These are phyloP conservation scores for Aurelia coerulea DNA, from an alignment of 30 jellyfish, hydroid and myxozoan species.

Conservation along the genomic window DNA sequence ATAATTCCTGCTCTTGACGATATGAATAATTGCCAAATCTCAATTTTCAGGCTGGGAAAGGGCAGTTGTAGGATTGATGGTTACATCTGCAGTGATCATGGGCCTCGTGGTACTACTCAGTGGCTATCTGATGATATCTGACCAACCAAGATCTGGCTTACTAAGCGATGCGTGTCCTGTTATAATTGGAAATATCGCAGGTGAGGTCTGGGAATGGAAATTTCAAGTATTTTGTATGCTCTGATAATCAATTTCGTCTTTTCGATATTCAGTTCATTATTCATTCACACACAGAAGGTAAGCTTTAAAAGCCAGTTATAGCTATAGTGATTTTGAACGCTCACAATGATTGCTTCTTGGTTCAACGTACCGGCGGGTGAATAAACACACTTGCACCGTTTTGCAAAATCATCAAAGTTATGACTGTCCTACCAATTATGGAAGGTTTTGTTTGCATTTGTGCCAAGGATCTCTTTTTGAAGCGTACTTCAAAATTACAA, in stretches of 20 bases:
- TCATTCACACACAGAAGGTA: too few species aligned
- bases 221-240: neutral
- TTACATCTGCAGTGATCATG: slow-evolving; percentile 56
- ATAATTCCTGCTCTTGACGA: too few species aligned
- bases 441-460: too few species aligned
- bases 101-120: slow-evolving; percentile 39
- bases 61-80: slow-evolving; percentile 70
- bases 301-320: too few species aligned
- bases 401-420: neutral
- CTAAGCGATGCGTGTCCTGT: slow-evolving; percentile 63
- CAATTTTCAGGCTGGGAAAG: slow-evolving; percentile 42
- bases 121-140: slow-evolving; percentile 36
- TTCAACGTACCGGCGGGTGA: too few species aligned
- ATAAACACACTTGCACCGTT: neutral
- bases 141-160: slow-evolving; percentile 28
- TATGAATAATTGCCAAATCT: too few species aligned
- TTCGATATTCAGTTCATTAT: too few species aligned
- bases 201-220: neutral
- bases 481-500: too few species aligned
- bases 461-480: too few species aligned
- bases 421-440: neutral
- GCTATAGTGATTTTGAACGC: too few species aligned
- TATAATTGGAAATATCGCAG: slow-evolving; percentile 56
- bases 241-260: neutral
- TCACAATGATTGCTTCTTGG: too few species aligned